Base-by-base conservation (phyloP, 2,797 vertebrate genomes). In the Perodicticus potto region DNA sequence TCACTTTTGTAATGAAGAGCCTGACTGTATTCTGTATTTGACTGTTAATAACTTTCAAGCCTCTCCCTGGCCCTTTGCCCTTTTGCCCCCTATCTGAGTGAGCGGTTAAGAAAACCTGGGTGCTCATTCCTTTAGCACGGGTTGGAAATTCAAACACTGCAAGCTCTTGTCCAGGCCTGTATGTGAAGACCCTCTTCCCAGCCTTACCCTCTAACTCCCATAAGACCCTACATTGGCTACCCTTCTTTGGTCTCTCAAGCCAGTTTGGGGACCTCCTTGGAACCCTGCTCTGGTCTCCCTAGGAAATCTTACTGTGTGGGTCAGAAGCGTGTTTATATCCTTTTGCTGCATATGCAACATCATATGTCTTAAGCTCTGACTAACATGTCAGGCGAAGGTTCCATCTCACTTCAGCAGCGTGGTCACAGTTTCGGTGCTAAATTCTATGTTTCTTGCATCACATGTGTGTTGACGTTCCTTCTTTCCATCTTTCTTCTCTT, bases 151-250 rank as follows among this genome's bases (percentile, higher is more conserved):
- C 37, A 86, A 69, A 63, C 4, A 20, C 53, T 27, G 34, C 4
- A 32, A 32, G 13, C 9, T 11, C 14, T 1, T 82, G 57, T 43
- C 25, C 3, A 4, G 25, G 17, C 20, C 19, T 11, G 0, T 34
- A 6, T 65, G 11, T 69, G 22, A n/a, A 17, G 59, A 57, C 20
- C 14, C 7, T 84, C 49, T n/a, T 69, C 16, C 11, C 19, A 59
- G 22, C 27, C 2, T 3, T 10, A 59, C 0, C 1, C 25, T 0
- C 0, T 63, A 49, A 19, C 29, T 17, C 49, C 57, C 0, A 0
- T 25, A 40, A 87, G 77, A 32, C 17, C 57, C 27, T 5, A 5
- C 2, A 81, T 29, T 10, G 61, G 7, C 57, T 55, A 10, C 13
- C 12, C 43, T 1, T 45, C 29, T 14, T 22, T 72, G 19, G 7